Percentiles rank a stretch among this genome's conserved stretches.
These are phyloP conservation scores for Colletes latitarsis DNA, from an alignment of 1,140 invertebrate species.

Conservation along the genomic window DNA sequence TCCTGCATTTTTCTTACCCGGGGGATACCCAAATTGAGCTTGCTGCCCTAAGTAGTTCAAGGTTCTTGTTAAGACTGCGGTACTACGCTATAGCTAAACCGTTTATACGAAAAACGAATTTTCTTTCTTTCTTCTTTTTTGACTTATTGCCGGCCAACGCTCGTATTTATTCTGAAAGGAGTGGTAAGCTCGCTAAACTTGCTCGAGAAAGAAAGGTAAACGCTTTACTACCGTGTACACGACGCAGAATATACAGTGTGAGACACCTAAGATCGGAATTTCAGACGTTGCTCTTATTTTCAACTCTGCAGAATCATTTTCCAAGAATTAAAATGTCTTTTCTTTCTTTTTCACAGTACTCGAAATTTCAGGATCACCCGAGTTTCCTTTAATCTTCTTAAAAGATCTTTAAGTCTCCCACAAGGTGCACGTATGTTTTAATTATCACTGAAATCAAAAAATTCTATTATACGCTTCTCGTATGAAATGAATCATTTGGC, in stretches of 20 bases:
- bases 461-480: no score
- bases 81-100: background rate
- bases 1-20: conserved; percentile 12
- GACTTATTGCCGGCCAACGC: background rate
- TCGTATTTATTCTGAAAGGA: background rate
- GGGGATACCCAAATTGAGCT: conserved; percentile 6
- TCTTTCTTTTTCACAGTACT: no score
- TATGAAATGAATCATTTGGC: no score
- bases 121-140: background rate
- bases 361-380: no score
- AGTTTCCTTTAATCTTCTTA: no score
- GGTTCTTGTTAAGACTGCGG: conserved; percentile 15
- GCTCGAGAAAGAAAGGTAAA: background rate
- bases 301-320: background rate
- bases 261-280: no score
- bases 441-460: no score
- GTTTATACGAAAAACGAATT: conserved; percentile 6
- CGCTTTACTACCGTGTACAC: background rate
- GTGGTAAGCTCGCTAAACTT: background rate
- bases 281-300: no score
- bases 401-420: no score
- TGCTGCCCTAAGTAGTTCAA: conserved; percentile 23
- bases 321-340: no score
- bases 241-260: no score
- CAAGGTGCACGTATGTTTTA: no score